phyloP scores from a whole-genome alignment of 2,888 invertebrate species.

The Drosophila nigritarsus region DNA sequence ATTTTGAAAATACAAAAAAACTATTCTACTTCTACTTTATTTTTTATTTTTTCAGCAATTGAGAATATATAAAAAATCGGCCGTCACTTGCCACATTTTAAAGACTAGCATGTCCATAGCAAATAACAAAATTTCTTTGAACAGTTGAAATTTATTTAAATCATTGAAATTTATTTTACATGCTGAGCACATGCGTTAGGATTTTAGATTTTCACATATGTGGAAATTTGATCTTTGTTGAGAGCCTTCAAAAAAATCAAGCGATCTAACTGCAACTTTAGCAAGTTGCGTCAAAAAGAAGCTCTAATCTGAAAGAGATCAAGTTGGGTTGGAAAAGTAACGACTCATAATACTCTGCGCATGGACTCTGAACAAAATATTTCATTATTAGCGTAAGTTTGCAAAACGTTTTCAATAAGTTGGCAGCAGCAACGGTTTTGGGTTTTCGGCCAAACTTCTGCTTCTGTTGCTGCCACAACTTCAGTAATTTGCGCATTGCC shows the following conservation, averaged over 20 bases:
- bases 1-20: too few species aligned
- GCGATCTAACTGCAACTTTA: background rate
- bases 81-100: too few species aligned
- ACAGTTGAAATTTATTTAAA: too few species aligned
- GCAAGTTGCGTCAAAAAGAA: background rate
- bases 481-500: constrained; percentile 43
- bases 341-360: constrained; percentile 8
- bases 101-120: too few species aligned
- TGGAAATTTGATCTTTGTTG: background rate
- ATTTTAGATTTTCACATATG: background rate
- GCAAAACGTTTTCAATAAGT: constrained; percentile 56
- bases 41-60: too few species aligned
- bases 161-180: background rate
- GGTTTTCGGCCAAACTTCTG: constrained; percentile 36
- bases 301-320: background rate
- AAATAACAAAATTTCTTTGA: too few species aligned
- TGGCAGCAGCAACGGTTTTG: constrained; percentile 38
- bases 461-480: constrained; percentile 20
- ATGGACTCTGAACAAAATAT: constrained; percentile 13
- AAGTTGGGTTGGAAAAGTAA: background rate
- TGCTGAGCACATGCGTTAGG: background rate
- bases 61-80: too few species aligned
- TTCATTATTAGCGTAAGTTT: constrained; percentile 45
- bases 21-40: too few species aligned
- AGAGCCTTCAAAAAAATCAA: background rate